Conservation (phyloP, 2,797 vertebrate species). For the Heliangelus exortis region DNA sequence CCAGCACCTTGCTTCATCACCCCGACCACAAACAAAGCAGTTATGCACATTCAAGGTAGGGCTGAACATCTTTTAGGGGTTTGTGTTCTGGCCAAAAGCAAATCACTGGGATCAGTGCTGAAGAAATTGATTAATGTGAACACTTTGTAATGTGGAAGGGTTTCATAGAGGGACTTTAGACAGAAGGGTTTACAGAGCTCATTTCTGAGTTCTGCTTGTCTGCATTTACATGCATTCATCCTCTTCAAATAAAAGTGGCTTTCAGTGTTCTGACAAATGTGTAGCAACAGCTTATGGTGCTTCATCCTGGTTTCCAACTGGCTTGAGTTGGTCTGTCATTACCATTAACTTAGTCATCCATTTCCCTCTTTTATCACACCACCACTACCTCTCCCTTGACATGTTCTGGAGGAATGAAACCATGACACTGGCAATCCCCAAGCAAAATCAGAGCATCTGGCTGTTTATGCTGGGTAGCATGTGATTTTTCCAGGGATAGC, state of each 20-base stretch:
- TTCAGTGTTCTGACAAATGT: not conserved
- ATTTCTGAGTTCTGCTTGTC: not conserved
- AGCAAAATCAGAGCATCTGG: not conserved
- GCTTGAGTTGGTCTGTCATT: not conserved
- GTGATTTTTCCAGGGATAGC: not conserved
- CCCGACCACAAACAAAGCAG: not conserved
- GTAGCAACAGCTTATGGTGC: not conserved
- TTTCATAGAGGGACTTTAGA: accelerated
- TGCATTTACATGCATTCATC: not conserved
- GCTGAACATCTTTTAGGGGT: accelerated
- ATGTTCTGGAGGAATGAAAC: not conserved
- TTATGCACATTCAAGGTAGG: not conserved
- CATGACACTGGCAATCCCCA: not conserved
- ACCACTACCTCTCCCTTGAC: not conserved
- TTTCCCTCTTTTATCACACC: not conserved
- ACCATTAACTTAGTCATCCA: not conserved
- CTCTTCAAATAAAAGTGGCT: not conserved
- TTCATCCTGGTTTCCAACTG: not conserved
- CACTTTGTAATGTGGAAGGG: not conserved
- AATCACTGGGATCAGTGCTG: not conserved
- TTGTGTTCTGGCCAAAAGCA: not conserved
- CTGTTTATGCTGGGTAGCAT: not conserved
- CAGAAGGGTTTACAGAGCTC: not conserved
- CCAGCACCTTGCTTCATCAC: not conserved
- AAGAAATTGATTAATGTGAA: not conserved